Evolutionary conservation across 2,888 invertebrate genomes (phyloP).

Genomic region (Microplitis manilae): DNA sequence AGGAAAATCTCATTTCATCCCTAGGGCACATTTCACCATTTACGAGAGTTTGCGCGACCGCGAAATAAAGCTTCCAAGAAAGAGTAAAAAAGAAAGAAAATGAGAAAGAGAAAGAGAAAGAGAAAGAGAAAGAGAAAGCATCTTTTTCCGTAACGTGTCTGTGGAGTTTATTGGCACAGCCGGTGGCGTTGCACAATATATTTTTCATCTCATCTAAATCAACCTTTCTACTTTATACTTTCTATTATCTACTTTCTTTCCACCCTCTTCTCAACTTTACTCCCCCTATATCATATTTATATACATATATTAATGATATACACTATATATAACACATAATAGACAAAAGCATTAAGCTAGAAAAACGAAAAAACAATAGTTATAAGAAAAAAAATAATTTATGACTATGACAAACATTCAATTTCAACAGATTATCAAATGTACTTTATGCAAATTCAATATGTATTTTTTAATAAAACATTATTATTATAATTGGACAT

Average conservation of each 20-base stretch:
- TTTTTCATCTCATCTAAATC: conserved; percentile 54
- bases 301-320: too few relatives aligned
- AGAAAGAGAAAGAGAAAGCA: conserved; percentile 10
- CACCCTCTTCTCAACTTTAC: not conserved
- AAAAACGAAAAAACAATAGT: too few relatives aligned
- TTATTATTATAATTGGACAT: too few relatives aligned
- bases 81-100: not conserved
- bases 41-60: conserved; percentile 8
- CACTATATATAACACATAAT: too few relatives aligned
- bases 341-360: too few relatives aligned
- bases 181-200: conserved; percentile 46
- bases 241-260: not conserved
- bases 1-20: conserved; percentile 30
- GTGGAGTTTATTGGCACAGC: conserved; percentile 37
- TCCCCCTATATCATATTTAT: not conserved
- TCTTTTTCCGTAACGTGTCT: conserved; percentile 6
- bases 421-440: too few relatives aligned
- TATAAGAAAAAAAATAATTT: too few relatives aligned
- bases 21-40: conserved; percentile 28
- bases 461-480: too few relatives aligned
- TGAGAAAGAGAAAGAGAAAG: conserved; percentile 20
- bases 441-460: too few relatives aligned
- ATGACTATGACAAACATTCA: too few relatives aligned
- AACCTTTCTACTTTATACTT: conserved; percentile 33
- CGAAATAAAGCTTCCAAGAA: conserved; percentile 22